phyloP scores from a whole-genome alignment of 1,140 invertebrate genomes.

The Leptonema lineaticorne region DNA sequence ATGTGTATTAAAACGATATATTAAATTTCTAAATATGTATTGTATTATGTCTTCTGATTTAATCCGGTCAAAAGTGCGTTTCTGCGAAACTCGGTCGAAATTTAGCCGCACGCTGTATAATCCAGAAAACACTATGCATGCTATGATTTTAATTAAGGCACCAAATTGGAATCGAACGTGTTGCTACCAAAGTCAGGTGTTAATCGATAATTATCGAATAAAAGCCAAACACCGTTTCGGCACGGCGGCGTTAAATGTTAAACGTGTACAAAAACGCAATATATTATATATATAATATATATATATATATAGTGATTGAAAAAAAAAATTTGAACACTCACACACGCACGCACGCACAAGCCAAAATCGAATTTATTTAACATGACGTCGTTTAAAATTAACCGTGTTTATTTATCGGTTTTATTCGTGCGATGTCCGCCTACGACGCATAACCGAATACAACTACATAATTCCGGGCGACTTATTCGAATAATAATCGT shows the following conservation, averaged over 20 bases:
- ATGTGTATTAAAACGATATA: no score
- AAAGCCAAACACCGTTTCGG: background rate
- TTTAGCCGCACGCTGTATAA: no score
- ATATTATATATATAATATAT: background rate
- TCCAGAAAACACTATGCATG: no score
- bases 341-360: no score
- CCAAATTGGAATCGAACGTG: slow-evolving; percentile 1
- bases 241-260: background rate
- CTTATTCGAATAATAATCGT: no score
- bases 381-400: background rate
- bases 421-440: no score
- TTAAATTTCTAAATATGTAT: no score
- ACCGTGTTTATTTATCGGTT: slow-evolving; percentile 11
- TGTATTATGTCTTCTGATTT: no score
- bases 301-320: background rate
- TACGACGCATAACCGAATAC: no score
- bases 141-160: slow-evolving; percentile 17
- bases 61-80: no score
- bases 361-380: background rate
- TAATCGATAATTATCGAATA: slow-evolving; percentile 26
- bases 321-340: background rate
- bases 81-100: no score
- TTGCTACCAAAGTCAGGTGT: slow-evolving; percentile 3
- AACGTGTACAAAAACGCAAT: background rate
- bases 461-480: no score